A percentile compares a stretch with the other conserved stretches of the same genome.
Evolutionary conservation across 2,797 vertebrate genomes (phyloP).

Genomic region (Microctenopoma lineatum): DNA sequence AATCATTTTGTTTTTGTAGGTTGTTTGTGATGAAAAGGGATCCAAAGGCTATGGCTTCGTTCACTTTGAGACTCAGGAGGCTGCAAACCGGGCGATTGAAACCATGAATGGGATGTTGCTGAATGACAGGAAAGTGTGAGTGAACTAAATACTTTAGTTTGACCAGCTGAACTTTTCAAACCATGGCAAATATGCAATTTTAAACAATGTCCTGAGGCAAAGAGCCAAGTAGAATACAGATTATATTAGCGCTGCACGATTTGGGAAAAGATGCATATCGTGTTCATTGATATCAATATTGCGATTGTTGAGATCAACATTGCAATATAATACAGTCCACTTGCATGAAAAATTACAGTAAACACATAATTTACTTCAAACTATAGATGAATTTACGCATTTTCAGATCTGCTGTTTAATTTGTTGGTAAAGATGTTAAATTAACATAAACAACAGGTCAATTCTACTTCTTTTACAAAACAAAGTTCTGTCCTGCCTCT

Average conservation of each 20-base stretch:
- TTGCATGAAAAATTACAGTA: too few relatives aligned
- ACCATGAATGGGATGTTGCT: conserved; percentile 99
- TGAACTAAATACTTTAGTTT: conserved; percentile 36
- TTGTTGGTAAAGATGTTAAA: too few relatives aligned
- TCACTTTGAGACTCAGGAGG: conserved; percentile 97
- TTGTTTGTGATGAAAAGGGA: conserved; percentile 94
- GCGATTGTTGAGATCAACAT: too few relatives aligned
- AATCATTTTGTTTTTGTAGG: conserved; percentile 77
- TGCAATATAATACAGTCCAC: too few relatives aligned
- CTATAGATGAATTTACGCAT: too few relatives aligned
- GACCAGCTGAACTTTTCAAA: not conserved
- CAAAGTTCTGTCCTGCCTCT: too few relatives aligned
- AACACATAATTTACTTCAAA: too few relatives aligned
- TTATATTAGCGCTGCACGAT: not conserved
- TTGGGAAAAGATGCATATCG: too few relatives aligned
- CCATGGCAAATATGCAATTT: not conserved
- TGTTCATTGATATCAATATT: too few relatives aligned
- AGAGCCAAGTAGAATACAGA: conserved; percentile 29
- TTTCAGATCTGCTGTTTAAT: too few relatives aligned
- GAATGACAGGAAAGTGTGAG: conserved; percentile 98
- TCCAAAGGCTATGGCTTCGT: conserved; percentile 98
- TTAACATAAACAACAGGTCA: too few relatives aligned
- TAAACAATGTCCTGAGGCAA: conserved; percentile 15
- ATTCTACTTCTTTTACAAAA: too few relatives aligned
- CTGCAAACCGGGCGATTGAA: conserved; percentile 91